phyloP scores from a whole-genome alignment of 2,888 invertebrate species.

The Sphaerophoria rueppellii region DNA sequence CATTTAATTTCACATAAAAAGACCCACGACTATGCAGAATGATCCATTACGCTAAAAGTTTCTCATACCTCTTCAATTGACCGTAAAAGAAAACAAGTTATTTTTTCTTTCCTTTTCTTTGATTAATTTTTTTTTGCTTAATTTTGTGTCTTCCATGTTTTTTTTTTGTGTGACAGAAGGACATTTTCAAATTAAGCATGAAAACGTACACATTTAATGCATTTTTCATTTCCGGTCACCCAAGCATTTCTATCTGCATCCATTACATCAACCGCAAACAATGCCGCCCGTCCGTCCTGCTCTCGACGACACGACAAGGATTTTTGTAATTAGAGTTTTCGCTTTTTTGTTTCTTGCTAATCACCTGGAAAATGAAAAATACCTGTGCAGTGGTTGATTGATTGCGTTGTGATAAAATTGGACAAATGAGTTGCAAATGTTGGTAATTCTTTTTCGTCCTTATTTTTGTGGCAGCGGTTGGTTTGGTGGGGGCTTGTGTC shows the following conservation, averaged over 20 bases:
- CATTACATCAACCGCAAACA: conserved; percentile 38
- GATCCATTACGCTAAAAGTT: conserved; percentile 29
- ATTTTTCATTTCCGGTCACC: conserved; percentile 16
- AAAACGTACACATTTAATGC: background rate
- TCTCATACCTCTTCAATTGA: conserved; percentile 25
- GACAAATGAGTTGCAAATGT: conserved; percentile 62
- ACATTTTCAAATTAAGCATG: background rate
- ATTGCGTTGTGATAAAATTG: conserved; percentile 50
- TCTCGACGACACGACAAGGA: conserved; percentile 14
- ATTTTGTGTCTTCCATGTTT: too few relatives aligned
- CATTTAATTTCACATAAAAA: conserved; percentile 57
- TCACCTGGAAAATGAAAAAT: conserved; percentile 61
- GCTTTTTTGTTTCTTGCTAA: conserved; percentile 29
- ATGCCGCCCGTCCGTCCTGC: conserved; percentile 33
- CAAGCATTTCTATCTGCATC: conserved; percentile 25
- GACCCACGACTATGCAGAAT: conserved; percentile 1
- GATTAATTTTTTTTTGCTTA: background rate
- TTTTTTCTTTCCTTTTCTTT: background rate
- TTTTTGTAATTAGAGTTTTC: conserved; percentile 47
- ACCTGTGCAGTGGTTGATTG: conserved; percentile 48
- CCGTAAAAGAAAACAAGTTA: conserved; percentile 14
- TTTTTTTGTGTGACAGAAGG: background rate
- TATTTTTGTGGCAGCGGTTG: background rate
- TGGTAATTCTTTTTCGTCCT: conserved; percentile 16
- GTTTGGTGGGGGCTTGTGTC: background rate